Conservation (phyloP, 1,140 invertebrate genomes). For the Araneus ventricosus region DNA sequence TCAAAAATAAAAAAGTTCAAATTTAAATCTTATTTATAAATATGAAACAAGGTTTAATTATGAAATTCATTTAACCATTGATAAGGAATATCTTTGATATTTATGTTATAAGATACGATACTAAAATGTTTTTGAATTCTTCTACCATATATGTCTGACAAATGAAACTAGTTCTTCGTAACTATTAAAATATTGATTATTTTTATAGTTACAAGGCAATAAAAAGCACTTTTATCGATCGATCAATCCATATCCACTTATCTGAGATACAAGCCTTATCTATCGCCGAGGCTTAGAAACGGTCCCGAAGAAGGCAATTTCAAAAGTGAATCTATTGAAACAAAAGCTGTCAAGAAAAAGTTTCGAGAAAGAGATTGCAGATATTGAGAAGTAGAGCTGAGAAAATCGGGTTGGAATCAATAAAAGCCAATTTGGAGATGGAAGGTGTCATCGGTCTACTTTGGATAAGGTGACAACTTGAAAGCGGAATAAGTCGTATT, state of each 20-base stretch:
- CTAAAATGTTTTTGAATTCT: too few species aligned
- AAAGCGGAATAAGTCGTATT: background rate
- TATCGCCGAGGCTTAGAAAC: background rate
- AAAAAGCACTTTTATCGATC: too few species aligned
- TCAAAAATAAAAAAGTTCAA: too few species aligned
- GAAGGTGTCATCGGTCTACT: background rate
- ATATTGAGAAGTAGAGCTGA: background rate
- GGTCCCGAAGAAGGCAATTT: background rate
- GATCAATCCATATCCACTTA: background rate
- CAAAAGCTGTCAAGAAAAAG: background rate
- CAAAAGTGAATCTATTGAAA: background rate
- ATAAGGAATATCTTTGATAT: too few species aligned
- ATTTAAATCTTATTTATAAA: too few species aligned
- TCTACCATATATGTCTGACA: too few species aligned
- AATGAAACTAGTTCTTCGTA: too few species aligned
- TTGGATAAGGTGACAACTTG: background rate
- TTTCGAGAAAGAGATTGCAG: background rate
- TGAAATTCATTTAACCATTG: too few species aligned
- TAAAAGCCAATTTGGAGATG: conserved; percentile 13
- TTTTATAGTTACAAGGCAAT: too few species aligned
- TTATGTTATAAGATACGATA: too few species aligned
- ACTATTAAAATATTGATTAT: too few species aligned
- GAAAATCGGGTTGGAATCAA: background rate
- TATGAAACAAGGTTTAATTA: too few species aligned
- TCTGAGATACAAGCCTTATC: background rate